A percentile compares a stretch with the other conserved stretches of the same genome.
phyloP scores from a whole-genome alignment of 2,113 vertebrate species.

The Grammomys surdaster region DNA sequence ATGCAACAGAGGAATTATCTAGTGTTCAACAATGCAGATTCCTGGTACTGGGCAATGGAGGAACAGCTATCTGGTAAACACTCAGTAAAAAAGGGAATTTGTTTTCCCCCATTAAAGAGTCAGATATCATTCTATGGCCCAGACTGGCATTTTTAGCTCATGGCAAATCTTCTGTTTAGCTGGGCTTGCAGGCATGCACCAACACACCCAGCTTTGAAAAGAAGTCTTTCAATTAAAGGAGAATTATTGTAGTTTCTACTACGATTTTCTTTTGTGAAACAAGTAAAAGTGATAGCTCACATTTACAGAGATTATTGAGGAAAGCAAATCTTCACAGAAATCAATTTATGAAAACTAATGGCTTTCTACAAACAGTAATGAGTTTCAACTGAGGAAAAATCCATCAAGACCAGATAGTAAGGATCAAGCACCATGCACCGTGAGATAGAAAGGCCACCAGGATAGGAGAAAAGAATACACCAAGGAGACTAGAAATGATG shows the following conservation, averaged over 20 bases:
- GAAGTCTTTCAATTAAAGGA: conserved; percentile 1
- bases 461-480: not conserved
- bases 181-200: not conserved
- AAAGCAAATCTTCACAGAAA: conserved; percentile 57
- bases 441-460: not conserved
- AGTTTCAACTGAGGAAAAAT: not conserved
- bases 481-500: not conserved
- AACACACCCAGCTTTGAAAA: not conserved
- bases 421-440: not conserved
- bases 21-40: not conserved
- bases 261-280: not conserved
- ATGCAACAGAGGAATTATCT: not conserved
- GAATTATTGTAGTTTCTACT: not conserved
- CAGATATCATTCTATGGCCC: not conserved
- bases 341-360: conserved; percentile 42
- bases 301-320: conserved; percentile 21
- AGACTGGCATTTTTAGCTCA: not conserved
- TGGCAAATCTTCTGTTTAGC: not conserved
- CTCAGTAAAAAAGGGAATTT: not conserved
- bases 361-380: conserved; percentile 47
- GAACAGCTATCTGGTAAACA: not conserved
- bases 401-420: not conserved
- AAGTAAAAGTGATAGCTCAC: not conserved
- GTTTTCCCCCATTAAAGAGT: not conserved
- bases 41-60: not conserved